Percentiles rank a stretch among this genome's conserved stretches.
These are phyloP conservation scores for Eupeodes luniger DNA, from an alignment of 2,888 invertebrate genomes.

Conservation along the genomic window DNA sequence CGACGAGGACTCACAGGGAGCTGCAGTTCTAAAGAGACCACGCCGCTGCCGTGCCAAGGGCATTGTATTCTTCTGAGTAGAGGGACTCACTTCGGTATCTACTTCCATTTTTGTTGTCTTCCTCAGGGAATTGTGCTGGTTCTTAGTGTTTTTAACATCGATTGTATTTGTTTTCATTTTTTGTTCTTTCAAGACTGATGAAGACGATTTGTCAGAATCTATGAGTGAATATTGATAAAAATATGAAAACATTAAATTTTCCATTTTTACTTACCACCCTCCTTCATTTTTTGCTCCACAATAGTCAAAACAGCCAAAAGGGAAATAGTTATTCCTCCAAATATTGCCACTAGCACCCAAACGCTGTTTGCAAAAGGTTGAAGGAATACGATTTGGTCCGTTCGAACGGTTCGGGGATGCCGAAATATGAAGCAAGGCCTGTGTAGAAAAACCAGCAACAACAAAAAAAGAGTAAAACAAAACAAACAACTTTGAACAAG, in stretches of 20 bases:
- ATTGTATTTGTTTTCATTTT: slow-evolving; percentile 20
- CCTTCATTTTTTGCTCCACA: slow-evolving; percentile 40
- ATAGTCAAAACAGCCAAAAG: slow-evolving; percentile 78
- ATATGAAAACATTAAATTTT: not conserved
- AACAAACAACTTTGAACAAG: slow-evolving; percentile 57
- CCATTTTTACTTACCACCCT: slow-evolving; percentile 12
- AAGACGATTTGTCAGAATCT: slow-evolving; percentile 50
- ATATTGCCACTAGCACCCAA: slow-evolving; percentile 85
- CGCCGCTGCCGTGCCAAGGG: slow-evolving; percentile 39
- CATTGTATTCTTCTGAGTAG: slow-evolving; percentile 60
- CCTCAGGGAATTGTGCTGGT: slow-evolving; percentile 36
- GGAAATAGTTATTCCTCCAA: slow-evolving; percentile 81
- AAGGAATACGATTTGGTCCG: slow-evolving; percentile 87
- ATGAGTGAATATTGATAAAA: slow-evolving; percentile 4
- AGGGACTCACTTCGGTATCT: slow-evolving; percentile 61
- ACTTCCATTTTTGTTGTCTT: slow-evolving; percentile 57
- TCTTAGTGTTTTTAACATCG: slow-evolving; percentile 18
- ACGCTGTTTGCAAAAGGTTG: slow-evolving; percentile 86
- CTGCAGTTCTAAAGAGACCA: slow-evolving; percentile 44
- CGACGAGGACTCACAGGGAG: slow-evolving; percentile 42
- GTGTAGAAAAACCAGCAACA: not conserved
- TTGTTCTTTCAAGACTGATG: slow-evolving; percentile 29
- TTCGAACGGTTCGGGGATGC: slow-evolving; percentile 87
- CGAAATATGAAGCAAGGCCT: slow-evolving; percentile 89
- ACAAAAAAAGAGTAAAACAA: not conserved